Evolutionary conservation across 2,113 vertebrate genomes (phyloP), one percentile per base, ranked within the genome.

Genomic region (Lampris megalopsis): DNA sequence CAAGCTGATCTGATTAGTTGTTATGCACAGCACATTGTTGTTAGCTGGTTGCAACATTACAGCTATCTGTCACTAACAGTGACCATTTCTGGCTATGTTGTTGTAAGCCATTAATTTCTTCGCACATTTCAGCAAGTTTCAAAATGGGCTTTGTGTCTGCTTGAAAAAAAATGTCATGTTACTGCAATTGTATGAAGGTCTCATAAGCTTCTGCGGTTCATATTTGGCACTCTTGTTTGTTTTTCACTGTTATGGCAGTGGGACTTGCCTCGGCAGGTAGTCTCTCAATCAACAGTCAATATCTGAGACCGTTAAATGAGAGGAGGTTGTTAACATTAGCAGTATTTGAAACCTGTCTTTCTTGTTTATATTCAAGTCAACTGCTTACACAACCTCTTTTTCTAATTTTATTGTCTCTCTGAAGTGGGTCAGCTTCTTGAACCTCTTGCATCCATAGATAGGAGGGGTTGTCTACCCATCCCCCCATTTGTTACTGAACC

Each of bases 1-100:
- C 54, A 63, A 40, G 60, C 80, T 75, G 82, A 85, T 76, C 78
- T 67, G 78, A 83, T 90, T 82, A 85, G 59, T 54, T 75, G 13
- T 74, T 82, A 36, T 53, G 9, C 61, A 71, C 36, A 59, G 10
- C 59, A 38, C 53, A 71, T 84, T 86, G 77, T 84, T 77, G 43
- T 67, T 68, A 67, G 24, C 49, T 41, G 49, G 45, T 37, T 64
- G 43, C 62, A 64, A 36, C 42, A 63, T 35, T 41, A 6, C 43
- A 35, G 11, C 5, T 2, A 45, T 60, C 58, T 60, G 5, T 40
- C 9, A 40, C 2, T 59, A 2, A n/a, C 11, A 4, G 52, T 53
- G 52, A 13, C 13, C 35, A 35, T 56, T n/a, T 56, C 13, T 56
- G 13, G 7, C 13, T 68, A 6, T 63, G n/a, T 9, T 56, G 10